Evolutionary conservation across 2,113 vertebrate genomes (phyloP), one percentile per base, ranked within the genome.

Genomic region (Corydoras sp.): DNA sequence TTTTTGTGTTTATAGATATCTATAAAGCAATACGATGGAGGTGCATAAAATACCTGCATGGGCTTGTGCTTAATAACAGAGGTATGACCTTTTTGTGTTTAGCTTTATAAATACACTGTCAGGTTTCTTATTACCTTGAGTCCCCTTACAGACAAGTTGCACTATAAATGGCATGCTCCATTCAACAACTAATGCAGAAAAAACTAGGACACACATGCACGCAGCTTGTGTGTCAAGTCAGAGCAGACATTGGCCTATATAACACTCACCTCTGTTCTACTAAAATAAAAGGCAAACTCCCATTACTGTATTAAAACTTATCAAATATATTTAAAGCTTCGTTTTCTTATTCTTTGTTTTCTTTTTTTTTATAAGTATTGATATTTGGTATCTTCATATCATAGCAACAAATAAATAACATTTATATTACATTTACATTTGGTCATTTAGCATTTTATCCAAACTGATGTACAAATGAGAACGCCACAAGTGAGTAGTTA

Each of bases 171-270:
- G 70, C 49, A 65, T 43, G 2, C 15, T 64, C 55, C 58, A 50
- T 29, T 62, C 62, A 51, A 70, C 60, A 30, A 60, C 64, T 68
- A 62, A 54, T 62, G 49, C 67, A 58, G 18, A 24, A 24, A 69
- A 75, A 82, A 77, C 76, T 80, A 74, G 81, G 78, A 82, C 81
- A 73, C 68, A 62, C 43, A 67, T 10, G 18, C 4, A 72, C 10
- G 9, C 75, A 58, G 61, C 66, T 58, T 69, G 71, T 43, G 35
- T 43, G 35, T 43, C 81, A 73, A 77, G 77, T 79, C 75, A 68
- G 56, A 74, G 67, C 72, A 78, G 68, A 73, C 69, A 43, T 29
- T 79, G 77, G 64, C 80, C 80, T 76, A 80, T 62, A 76, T 77
- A 58, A 72, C 13, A 58, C 32, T 81, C 64, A 76, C 69, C 71